These are phyloP conservation scores for Polyboroides typus DNA, from an alignment of 2,797 vertebrate species.

Conservation along the genomic window DNA sequence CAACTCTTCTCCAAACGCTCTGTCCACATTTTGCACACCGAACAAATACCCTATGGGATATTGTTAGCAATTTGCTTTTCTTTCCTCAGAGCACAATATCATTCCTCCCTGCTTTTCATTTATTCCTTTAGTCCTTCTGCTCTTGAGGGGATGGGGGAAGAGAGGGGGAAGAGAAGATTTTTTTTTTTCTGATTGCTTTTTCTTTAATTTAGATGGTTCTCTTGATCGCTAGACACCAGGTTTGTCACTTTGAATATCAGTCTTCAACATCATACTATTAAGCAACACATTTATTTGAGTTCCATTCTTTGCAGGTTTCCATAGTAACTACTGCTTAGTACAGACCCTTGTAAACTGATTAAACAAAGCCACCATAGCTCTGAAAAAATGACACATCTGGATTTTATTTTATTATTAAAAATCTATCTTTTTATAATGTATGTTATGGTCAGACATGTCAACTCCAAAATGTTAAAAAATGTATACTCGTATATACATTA, in stretches of 20 bases:
- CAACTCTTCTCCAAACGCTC: not conserved
- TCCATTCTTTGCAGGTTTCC: constrained; percentile 42
- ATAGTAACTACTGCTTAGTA: constrained; percentile 43
- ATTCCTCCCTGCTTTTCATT: not conserved
- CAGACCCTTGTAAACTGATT: constrained; percentile 28
- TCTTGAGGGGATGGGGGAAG: rapidly evolving
- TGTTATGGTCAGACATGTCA: not conserved
- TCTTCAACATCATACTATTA: not conserved
- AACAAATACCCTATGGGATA: not conserved
- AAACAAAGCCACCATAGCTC: not conserved
- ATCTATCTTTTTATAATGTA: not conserved
- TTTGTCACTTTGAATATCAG: not conserved
- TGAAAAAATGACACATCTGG: not conserved
- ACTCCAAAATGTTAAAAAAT: not conserved
- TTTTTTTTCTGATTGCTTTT: not conserved
- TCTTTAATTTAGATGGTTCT: not conserved
- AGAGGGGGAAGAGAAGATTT: not conserved
- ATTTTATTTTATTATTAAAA: not conserved
- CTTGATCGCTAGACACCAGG: not conserved
- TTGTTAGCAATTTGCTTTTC: not conserved
- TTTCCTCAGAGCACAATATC: not conserved
- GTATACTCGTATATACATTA: not conserved
- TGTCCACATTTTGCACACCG: not conserved
- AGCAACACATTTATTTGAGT: not conserved
- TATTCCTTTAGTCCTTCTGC: not conserved